Percentiles rank a stretch among this genome's conserved stretches.
These are phyloP conservation scores for Chrysochloris asiatica DNA, from an alignment of 2,113 vertebrate genomes.

Conservation along the genomic window DNA sequence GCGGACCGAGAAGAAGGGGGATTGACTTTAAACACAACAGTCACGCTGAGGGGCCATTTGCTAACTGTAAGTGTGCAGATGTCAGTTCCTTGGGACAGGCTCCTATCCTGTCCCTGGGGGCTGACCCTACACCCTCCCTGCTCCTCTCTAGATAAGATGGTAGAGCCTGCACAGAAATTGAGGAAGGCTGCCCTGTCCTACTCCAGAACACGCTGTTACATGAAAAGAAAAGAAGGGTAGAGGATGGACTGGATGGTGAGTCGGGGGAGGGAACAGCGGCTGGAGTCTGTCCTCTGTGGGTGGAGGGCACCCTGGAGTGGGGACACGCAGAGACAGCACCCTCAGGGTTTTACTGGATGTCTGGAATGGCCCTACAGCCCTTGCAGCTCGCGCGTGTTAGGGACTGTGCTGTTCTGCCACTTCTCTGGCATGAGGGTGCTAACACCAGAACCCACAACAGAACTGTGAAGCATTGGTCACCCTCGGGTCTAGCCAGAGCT, in stretches of 20 bases:
- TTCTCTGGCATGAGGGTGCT: neutral
- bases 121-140: neutral
- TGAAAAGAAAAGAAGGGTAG: neutral
- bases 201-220: neutral
- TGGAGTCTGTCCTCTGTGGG: neutral
- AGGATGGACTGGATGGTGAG: neutral
- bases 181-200: neutral
- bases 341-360: too few species aligned
- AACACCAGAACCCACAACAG: neutral
- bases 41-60: neutral
- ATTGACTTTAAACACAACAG: neutral
- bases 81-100: neutral
- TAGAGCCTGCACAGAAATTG: neutral
- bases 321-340: too few species aligned
- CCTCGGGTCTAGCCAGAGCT: neutral
- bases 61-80: accelerated
- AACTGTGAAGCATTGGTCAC: neutral
- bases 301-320: neutral
- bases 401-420: neutral
- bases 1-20: neutral
- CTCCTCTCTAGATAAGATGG: neutral
- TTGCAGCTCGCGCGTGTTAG: neutral
- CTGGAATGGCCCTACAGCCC: neutral
- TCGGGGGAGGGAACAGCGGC: too few species aligned
- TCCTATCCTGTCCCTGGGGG: neutral